Evolutionary conservation across 2,797 vertebrate genomes (phyloP), one percentile per base, ranked within the genome.

Genomic region (Myoxocephalus aenaeus): DNA sequence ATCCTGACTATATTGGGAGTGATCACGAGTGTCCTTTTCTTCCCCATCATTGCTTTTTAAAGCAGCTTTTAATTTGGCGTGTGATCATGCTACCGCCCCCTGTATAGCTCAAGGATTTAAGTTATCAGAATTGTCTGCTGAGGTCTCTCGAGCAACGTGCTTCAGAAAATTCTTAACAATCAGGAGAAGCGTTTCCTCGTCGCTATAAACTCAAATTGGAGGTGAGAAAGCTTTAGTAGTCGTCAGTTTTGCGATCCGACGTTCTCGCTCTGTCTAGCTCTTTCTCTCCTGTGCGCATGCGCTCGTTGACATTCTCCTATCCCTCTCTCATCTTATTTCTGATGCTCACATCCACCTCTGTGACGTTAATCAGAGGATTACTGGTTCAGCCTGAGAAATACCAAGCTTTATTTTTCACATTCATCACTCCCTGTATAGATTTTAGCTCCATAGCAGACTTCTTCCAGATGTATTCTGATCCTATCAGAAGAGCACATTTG

Each of bases 31-130:
- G 65, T 84, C 70, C 70, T 69, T 72, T 77, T 79, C 67, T 36
- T 44, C 32, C 15, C 25, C 38, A 25, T 75, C 34, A 51, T 76
- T 79, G 46, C 67, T 63, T 80, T 42, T 58, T 65, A 69, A 83
- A 90, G 74, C 69, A 85, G 71, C 71, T 80, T 84, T 87, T 86
- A 54, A 77, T 87, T 74, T 64, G 56, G 34, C 29, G 32, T 46
- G 38, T 53, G 72, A 82, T 75, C 57, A 7, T 10, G 70, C 71
- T 70, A 40, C 70, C 29, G 65, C 62, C 61, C 64, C 20, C 69
- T 48, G 8, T 79, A 57, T 25, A 73, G 50, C 68, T 83, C 50
- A 51, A 75, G 70, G 69, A 79, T 87, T 86, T 82, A 32, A 32
- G 34, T 75, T 68, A 79, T 91, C 83, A 77, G 73, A 87, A 87